Evolutionary conservation across 2,797 vertebrate species (phyloP), one percentile per base, ranked within the genome.

Genomic region (Caiman crocodilus): DNA sequence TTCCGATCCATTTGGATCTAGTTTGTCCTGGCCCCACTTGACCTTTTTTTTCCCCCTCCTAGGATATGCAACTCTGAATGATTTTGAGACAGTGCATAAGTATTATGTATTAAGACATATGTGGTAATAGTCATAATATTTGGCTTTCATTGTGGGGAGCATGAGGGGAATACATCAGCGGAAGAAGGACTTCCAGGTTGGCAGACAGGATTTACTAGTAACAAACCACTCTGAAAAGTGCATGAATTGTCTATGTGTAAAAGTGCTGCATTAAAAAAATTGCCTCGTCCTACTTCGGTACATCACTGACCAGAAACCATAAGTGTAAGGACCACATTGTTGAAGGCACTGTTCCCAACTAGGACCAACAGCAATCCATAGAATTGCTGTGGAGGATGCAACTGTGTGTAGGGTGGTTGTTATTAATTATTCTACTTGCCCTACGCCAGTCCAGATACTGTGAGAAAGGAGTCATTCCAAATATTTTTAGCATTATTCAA

Each of bases 1-100:
- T 21, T 88, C 78, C 91, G 92, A 97, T 88, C 90, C 87, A 64
- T 20, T 61, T 73, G 7, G 84, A 88, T 77, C 35, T 73, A 10
- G 85, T 73, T 93, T 87, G 79, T 65, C 60, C 78, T 90, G 42
- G 23, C 32, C 69, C 67, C 67, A 4, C 3, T 14, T 75, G 26
- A 67, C 30, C 18, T 8, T 77, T 65, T 50, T 50, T 50, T 10
- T 50, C 11, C 42, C 11, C 42, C 42, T 81, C 32, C 15, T 10
- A 5, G 76, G 63, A 23, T 55, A 69, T 18, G 8, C 30, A 35
- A 32, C 20, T 83, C 58, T 35, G 7, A 23, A 30, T 7, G 32
- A 60, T 61, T 35, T 25, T 35, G 42, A 73, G 69, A 14, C 32
- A 78, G 15, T 42, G 76, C 23, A 25, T 25, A 35, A 78, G 15